Evolutionary conservation across 2,888 invertebrate species (phyloP), one percentile per base, ranked within the genome.

Genomic region (Erebia epiphron): DNA sequence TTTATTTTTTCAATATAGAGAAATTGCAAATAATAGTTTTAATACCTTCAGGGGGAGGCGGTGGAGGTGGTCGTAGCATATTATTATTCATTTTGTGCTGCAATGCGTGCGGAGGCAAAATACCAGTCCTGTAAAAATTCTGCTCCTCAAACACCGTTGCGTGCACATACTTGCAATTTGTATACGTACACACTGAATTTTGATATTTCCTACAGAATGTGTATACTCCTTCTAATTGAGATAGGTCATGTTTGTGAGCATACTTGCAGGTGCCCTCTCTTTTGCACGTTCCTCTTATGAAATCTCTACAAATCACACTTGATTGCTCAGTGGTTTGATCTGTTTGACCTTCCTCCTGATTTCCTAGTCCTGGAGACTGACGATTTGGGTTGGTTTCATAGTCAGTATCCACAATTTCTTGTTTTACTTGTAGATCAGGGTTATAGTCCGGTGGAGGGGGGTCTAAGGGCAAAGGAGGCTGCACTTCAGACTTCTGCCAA

Each of bases 151-250:
- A 89, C 0, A 90, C 86, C 0, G 84, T 79, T 0, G 90, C 90
- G 73, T 90, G 91, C 0, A 88, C 88, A 74, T 85, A 90, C 73
- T 81, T 87, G 72, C 90, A 90, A n/a, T 82, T 80, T 0, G 83
- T 79, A 46, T 76, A 78, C 0, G 76, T 83, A 65, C 91, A 91
- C 0, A 78, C 77, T 0, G 78, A 70, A 52, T 90, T 90, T 66
- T 90, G 90, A 60, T 80, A 90, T 50, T 90, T 85, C 43, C 81
- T 81, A 65, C 91, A 91, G 69, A 91, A 91, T 5, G 85, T 88
- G 52, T 62, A 62, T 2, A 62, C 62, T 14, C 62, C 62, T 49
- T 49, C 62, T 1, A 62, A 10, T 62, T 62, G 62, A 1, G 62
- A 46, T 7, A 85, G 21, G 26, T 90, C 89, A 18, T 84, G 70